These are phyloP conservation scores for Gymnorhina tibicen DNA, from an alignment of 2,113 vertebrate species.

Conservation along the genomic window DNA sequence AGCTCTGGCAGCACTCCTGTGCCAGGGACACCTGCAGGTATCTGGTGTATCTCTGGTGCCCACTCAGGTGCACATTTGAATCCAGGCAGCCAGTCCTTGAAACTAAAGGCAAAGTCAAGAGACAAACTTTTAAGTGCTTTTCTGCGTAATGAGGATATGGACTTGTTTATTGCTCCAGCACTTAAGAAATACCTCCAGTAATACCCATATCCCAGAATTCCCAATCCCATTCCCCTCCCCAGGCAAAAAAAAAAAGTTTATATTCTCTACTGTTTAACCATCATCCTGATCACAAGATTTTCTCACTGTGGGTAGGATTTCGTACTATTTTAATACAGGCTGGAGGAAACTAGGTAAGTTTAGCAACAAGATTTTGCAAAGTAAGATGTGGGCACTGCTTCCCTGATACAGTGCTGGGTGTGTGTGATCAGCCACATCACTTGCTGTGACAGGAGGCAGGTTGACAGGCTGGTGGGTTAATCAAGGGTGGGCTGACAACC, in stretches of 20 bases:
- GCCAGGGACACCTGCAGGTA: neutral
- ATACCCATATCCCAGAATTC: neutral
- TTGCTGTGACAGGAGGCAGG: neutral
- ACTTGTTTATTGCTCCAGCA: neutral
- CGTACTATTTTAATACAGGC: neutral
- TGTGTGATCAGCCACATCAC: neutral
- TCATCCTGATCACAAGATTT: neutral
- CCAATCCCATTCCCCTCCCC: neutral
- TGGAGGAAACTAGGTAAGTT: neutral
- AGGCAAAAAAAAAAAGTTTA: neutral
- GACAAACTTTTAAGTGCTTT: neutral
- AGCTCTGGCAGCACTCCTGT: neutral
- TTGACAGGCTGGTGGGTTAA: neutral
- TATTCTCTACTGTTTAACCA: neutral
- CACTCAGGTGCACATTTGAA: conserved; percentile 10
- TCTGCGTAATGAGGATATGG: neutral
- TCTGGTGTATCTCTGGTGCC: neutral
- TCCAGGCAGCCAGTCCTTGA: conserved; percentile 3
- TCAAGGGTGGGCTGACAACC: neutral
- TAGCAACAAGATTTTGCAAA: neutral
- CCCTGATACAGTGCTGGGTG: too few species aligned
- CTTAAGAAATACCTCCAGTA: neutral
- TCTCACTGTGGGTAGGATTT: neutral
- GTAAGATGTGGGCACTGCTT: neutral
- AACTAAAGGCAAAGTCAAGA: conserved; percentile 28